Evolutionary conservation across 2,113 vertebrate genomes (phyloP).

Genomic region (Tragulus kanchil): DNA sequence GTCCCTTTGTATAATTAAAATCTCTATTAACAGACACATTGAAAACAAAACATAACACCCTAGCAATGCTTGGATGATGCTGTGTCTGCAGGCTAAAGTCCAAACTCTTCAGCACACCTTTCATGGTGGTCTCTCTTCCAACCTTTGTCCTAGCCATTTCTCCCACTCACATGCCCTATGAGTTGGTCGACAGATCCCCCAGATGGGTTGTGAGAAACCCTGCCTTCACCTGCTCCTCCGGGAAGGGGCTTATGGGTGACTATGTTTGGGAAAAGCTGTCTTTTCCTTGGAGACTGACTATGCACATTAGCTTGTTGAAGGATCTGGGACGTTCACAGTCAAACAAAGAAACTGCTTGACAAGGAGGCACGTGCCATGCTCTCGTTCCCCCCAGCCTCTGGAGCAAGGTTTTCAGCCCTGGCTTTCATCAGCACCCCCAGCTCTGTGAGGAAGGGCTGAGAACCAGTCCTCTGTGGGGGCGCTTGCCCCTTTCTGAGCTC

Average conservation of each 20-base stretch:
- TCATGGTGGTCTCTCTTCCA: background rate
- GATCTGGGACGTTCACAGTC: background rate
- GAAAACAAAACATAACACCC: background rate
- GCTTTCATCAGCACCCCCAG: background rate
- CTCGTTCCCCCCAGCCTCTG: background rate
- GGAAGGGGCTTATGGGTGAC: background rate
- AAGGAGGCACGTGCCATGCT: background rate
- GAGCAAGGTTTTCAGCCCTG: background rate
- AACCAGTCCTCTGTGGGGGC: fast-evolving
- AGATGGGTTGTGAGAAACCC: background rate
- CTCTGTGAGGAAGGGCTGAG: background rate
- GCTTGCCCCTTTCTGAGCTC: background rate
- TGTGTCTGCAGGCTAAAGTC: background rate
- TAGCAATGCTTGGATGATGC: background rate
- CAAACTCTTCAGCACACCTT: fast-evolving
- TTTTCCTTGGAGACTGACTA: background rate
- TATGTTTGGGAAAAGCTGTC: background rate
- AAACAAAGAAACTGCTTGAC: background rate
- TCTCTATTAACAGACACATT: background rate
- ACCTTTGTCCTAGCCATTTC: fast-evolving
- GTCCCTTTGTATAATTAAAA: background rate
- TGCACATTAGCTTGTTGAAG: background rate
- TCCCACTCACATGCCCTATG: background rate
- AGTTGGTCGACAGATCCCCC: background rate
- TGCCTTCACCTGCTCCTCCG: background rate